Conservation (phyloP, 1,140 invertebrate species). For the Dinothrombium tinctorium region DNA sequence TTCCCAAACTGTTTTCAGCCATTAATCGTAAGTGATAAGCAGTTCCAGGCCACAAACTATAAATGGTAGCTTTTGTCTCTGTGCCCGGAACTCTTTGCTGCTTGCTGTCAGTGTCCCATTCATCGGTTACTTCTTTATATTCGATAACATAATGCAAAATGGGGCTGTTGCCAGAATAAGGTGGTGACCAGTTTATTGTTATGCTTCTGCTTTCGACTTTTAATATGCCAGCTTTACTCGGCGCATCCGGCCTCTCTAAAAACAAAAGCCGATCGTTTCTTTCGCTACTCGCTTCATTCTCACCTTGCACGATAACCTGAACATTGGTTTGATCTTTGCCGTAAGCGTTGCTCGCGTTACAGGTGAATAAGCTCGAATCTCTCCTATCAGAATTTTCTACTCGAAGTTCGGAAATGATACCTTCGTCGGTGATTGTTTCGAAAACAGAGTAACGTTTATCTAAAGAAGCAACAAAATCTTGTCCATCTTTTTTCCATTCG, state of each 20-base stretch:
- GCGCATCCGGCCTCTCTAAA: slow-evolving; percentile 20
- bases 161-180: slow-evolving; percentile 51
- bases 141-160: slow-evolving; percentile 48
- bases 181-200: slow-evolving; percentile 40
- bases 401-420: slow-evolving; percentile 40
- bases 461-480: neutral
- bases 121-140: slow-evolving; percentile 36
- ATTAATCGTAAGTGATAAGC: slow-evolving; percentile 22
- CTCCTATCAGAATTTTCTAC: slow-evolving; percentile 23
- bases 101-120: slow-evolving; percentile 9
- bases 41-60: slow-evolving; percentile 21
- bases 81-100: slow-evolving; percentile 12
- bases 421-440: slow-evolving; percentile 18
- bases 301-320: slow-evolving; percentile 81
- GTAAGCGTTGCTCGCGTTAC: slow-evolving; percentile 77
- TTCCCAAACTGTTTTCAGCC: slow-evolving; percentile 25
- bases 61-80: slow-evolving; percentile 17
- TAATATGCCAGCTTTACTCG: slow-evolving; percentile 18
- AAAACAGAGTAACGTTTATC: neutral
- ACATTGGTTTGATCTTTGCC: slow-evolving; percentile 88
- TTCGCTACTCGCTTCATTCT: no score
- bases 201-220: slow-evolving; percentile 30
- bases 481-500: slow-evolving; percentile 33
- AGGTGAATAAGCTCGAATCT: slow-evolving; percentile 80
- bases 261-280: neutral